phyloP scores from a whole-genome alignment of 1,140 invertebrate genomes.

The Ostrea edulis region DNA sequence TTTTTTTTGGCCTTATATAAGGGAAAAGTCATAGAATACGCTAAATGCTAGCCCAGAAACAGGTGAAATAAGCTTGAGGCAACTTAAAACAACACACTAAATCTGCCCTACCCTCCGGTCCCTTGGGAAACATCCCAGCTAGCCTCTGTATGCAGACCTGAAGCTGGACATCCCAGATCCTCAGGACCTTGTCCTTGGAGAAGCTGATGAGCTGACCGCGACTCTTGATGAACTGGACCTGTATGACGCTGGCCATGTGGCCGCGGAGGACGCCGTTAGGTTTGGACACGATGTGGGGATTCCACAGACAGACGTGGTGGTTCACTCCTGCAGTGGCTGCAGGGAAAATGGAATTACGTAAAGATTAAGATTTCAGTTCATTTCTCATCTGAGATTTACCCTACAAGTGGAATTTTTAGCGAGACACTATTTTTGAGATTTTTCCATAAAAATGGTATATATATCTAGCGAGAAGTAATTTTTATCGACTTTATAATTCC shows the following conservation, averaged over 20 bases:
- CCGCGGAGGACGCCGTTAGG: conserved; percentile 78
- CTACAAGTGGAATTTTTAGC: too few relatives aligned
- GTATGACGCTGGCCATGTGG: conserved; percentile 78
- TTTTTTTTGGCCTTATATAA: too few relatives aligned
- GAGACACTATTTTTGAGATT: too few relatives aligned
- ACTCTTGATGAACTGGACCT: conserved; percentile 77
- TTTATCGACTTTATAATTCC: too few relatives aligned
- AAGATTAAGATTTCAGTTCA: too few relatives aligned
- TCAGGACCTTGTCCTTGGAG: conserved; percentile 79
- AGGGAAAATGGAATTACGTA: conserved; percentile 40
- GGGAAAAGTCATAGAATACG: too few relatives aligned
- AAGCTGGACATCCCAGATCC: conserved; percentile 80
- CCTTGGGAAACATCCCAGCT: conserved; percentile 79
- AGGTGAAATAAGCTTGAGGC: too few relatives aligned
- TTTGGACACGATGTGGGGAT: conserved; percentile 79
- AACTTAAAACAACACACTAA: too few relatives aligned
- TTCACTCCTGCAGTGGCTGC: conserved; percentile 79
- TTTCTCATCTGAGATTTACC: too few relatives aligned
- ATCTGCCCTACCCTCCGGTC: conserved; percentile 74
- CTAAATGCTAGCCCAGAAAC: too few relatives aligned
- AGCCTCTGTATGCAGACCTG: conserved; percentile 79
- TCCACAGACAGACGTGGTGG: conserved; percentile 78
- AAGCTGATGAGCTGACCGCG: conserved; percentile 78
- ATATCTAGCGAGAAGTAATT: too few relatives aligned
- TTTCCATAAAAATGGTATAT: too few relatives aligned